Percentiles rank a stretch among this genome's conserved stretches.
These are phyloP conservation scores for Pollenia amentaria DNA, from an alignment of 2,888 invertebrate species.

Conservation along the genomic window DNA sequence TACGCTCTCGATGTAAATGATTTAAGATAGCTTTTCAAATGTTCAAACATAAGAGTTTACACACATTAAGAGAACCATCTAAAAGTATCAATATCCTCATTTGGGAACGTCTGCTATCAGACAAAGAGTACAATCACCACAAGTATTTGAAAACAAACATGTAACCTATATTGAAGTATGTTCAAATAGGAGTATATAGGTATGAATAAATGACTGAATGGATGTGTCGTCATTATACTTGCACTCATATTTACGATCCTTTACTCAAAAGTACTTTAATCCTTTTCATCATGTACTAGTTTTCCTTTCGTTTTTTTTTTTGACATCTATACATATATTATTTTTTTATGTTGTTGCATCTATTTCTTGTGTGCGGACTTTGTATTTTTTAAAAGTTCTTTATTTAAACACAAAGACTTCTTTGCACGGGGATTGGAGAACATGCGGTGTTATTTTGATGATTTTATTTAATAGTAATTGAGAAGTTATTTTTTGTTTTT, in stretches of 20 bases:
- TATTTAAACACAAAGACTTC: conserved; percentile 23
- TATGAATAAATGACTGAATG: conserved; percentile 7
- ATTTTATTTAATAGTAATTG: background rate
- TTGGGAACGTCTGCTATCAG: background rate
- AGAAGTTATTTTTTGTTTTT: too few species aligned
- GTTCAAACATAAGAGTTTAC: too few species aligned
- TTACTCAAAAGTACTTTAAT: conserved; percentile 63
- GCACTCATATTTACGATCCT: conserved; percentile 57
- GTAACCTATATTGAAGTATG: conserved; percentile 66
- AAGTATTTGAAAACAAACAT: conserved; percentile 55
- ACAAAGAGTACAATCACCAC: conserved; percentile 30
- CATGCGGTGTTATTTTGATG: conserved; percentile 36
- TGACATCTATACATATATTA: conserved; percentile 13
- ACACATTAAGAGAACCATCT: too few species aligned
- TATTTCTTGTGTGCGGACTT: background rate
- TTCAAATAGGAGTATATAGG: conserved; percentile 40
- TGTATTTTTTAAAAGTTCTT: background rate
- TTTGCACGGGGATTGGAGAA: conserved; percentile 8
- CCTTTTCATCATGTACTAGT: conserved; percentile 69
- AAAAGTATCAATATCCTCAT: too few species aligned
- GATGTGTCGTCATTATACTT: conserved; percentile 28
- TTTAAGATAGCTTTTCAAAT: too few species aligned
- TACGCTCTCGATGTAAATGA: too few species aligned
- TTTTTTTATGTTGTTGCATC: conserved; percentile 36
- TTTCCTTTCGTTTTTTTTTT: conserved; percentile 42